phyloP scores from a whole-genome alignment of 2,888 invertebrate species.

The Carpatolechia fugitivella region DNA sequence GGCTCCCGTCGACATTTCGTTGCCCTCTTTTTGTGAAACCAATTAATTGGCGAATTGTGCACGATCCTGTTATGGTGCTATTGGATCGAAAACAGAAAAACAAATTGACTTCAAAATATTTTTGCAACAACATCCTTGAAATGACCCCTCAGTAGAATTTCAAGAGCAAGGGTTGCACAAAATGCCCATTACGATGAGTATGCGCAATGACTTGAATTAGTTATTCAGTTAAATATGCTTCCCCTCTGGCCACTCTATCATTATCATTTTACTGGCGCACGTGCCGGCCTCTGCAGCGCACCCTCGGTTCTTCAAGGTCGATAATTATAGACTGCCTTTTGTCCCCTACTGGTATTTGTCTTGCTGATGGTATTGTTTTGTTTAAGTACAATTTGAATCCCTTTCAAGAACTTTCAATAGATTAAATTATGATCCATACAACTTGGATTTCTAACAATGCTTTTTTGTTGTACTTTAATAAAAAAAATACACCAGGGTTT shows the following conservation, averaged over 20 bases:
- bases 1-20: slow-evolving; percentile 14
- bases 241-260: slow-evolving; percentile 75
- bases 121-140: slow-evolving; percentile 51
- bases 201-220: slow-evolving; percentile 75
- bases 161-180: slow-evolving; percentile 55
- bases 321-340: slow-evolving; percentile 63
- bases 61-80: neutral
- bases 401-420: neutral
- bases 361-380: slow-evolving; percentile 32
- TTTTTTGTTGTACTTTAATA: no score
- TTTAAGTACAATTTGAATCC: neutral
- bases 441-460: neutral
- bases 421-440: neutral
- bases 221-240: slow-evolving; percentile 74
- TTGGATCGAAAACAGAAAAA: neutral
- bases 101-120: slow-evolving; percentile 48
- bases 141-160: slow-evolving; percentile 41
- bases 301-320: slow-evolving; percentile 70
- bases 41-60: slow-evolving; percentile 3
- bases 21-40: slow-evolving; percentile 2
- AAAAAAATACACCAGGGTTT: no score
- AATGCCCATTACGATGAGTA: slow-evolving; percentile 60
- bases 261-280: slow-evolving; percentile 72
- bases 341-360: slow-evolving; percentile 34
- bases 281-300: slow-evolving; percentile 53